phyloP scores from a whole-genome alignment of 2,797 vertebrate species.

The Neomorphus geoffroyi region DNA sequence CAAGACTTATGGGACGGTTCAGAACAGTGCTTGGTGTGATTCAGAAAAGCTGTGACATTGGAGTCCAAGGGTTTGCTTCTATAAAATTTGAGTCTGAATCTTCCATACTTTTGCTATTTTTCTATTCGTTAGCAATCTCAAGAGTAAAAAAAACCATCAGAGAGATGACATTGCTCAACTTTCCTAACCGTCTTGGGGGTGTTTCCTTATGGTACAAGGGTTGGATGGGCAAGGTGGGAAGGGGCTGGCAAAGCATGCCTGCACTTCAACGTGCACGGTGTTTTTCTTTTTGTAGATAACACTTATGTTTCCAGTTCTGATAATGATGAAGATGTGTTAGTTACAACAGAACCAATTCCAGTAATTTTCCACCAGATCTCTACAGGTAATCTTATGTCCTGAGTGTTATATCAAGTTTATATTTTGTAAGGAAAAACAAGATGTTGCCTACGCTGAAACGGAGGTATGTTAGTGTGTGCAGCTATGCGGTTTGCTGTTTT shows the following conservation, averaged over 20 bases:
- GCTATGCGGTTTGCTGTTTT: not conserved
- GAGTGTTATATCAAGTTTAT: not conserved
- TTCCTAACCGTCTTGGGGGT: not conserved
- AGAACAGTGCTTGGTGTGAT: not conserved
- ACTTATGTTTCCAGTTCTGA: constrained; percentile 91
- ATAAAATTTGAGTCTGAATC: not conserved
- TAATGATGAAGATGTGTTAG: constrained; percentile 90
- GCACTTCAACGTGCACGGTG: not conserved
- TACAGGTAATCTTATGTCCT: constrained; percentile 79
- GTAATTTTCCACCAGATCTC: constrained; percentile 89
- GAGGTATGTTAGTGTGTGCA: not conserved
- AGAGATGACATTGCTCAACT: not conserved
- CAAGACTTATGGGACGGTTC: not conserved
- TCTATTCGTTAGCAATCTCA: not conserved
- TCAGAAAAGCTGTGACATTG: not conserved
- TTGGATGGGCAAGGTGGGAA: not conserved
- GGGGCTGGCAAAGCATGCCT: not conserved
- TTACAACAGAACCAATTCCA: constrained; percentile 90
- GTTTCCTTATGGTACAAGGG: not conserved
- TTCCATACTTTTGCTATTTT: not conserved
- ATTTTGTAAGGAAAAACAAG: not conserved
- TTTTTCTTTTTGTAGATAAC: constrained; percentile 81
- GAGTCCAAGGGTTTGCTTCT: not conserved
- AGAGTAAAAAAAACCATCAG: not conserved
- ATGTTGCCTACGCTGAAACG: not conserved